phyloP scores from a whole-genome alignment of 2,113 vertebrate species.

The Procavia capensis region DNA sequence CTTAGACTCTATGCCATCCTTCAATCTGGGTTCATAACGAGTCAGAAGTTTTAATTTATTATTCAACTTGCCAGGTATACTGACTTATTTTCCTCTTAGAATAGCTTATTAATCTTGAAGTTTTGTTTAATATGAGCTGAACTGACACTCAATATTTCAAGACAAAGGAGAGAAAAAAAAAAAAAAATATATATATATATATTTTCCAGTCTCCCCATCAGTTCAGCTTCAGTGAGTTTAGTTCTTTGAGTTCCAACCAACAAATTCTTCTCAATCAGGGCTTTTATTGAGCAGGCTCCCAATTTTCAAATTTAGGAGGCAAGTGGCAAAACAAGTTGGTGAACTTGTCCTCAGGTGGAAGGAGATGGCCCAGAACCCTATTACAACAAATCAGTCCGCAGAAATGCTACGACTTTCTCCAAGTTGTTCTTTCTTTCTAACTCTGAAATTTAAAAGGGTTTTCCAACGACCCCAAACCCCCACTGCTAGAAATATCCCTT shows the following conservation, averaged over 20 bases:
- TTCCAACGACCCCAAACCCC: neutral
- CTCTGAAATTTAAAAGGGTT: neutral
- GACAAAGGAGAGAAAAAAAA: neutral
- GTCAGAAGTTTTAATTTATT: neutral
- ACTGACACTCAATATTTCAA: neutral
- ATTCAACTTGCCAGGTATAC: neutral
- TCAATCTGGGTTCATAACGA: neutral
- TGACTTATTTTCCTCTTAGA: conserved; percentile 13
- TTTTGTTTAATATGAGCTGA: neutral
- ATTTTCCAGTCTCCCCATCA: neutral
- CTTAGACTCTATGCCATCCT: conserved; percentile 76
- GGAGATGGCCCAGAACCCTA: neutral
- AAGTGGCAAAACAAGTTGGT: neutral
- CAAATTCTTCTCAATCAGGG: neutral
- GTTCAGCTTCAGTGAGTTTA: neutral
- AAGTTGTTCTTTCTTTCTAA: neutral
- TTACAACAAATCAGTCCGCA: neutral
- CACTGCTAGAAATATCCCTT: neutral
- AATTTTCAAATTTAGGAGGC: conserved; percentile 10
- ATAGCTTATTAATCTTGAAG: neutral
- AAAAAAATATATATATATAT: too few relatives aligned
- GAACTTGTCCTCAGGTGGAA: neutral
- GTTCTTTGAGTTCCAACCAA: neutral
- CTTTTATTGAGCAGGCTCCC: conserved; percentile 12
- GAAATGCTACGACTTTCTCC: neutral